Conservation (phyloP, 2,113 vertebrate genomes). For the Serinus canaria region DNA sequence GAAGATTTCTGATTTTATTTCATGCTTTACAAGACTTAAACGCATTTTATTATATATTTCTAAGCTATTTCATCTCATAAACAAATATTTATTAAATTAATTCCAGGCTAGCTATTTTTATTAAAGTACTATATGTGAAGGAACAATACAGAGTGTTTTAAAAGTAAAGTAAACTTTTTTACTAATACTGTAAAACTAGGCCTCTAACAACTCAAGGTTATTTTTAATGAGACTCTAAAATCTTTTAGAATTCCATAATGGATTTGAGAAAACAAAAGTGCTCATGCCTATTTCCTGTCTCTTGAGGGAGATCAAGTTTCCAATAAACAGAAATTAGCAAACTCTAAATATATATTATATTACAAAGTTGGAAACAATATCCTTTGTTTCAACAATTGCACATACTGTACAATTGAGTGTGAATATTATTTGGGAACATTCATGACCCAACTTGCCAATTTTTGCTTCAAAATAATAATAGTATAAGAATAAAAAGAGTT, state of each 20-base stretch:
- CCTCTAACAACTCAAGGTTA: background rate
- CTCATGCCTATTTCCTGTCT: background rate
- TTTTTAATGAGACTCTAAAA: background rate
- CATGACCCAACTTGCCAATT: background rate
- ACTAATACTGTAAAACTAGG: background rate
- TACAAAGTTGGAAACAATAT: background rate
- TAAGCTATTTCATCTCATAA: background rate
- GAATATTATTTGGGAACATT: slow-evolving; percentile 12
- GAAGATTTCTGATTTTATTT: background rate
- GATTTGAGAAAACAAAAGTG: background rate
- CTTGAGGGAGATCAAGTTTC: background rate
- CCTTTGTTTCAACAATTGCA: background rate
- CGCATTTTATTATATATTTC: background rate
- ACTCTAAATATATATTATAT: background rate
- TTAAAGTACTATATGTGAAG: background rate
- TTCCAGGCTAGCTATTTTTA: background rate
- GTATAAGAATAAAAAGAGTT: background rate
- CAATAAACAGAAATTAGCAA: background rate
- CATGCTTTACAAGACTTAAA: background rate
- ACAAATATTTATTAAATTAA: background rate
- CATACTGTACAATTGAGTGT: background rate
- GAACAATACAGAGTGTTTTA: background rate
- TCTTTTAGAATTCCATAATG: background rate
- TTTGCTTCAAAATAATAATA: background rate
- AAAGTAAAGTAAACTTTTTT: background rate